Evolutionary conservation across 2,113 vertebrate genomes (phyloP), one percentile per base, ranked within the genome.

Genomic region (Cryptotis parvus): DNA sequence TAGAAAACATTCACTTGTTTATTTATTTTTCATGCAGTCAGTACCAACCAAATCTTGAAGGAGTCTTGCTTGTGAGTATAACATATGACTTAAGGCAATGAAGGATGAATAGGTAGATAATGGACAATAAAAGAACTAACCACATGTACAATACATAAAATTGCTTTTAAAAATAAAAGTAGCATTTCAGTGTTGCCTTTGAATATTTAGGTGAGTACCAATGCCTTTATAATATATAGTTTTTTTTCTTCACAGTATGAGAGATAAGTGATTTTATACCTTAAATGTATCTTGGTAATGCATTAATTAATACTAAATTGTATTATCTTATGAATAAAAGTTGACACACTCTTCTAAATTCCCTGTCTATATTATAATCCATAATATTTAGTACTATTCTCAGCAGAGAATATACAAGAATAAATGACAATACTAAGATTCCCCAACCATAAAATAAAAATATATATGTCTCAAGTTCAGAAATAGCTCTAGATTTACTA

Each of bases 381-480:
- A 93, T 20, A 69, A 27, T 52, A 35, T 26, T 84, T 58, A 84
- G 20, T 35, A 52, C 22, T 81, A 85, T 31, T 78, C 58, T 55
- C 52, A 49, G 70, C 26, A 75, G n/a, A 9, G 24, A 11, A 52
- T 65, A 69, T 76, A 22, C 65, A 82, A 65, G 70, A 88, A 49
- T 61, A 80, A 83, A 87, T 65, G 24, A 86, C 5, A 92, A 37
- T 31, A 81, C 70, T 68, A 91, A 91, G 22, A 76, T 79, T 82
- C 7, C 70, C 37, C 52, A 91, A 43, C 37, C 75, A 43, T 29
- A 92, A 96, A 93, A 66, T 16, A 63, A 9, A 90, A 90, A 69
- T 73, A 93, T 9, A 88, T 74, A 92, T 68, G 11, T 18, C n/a
- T 33, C 33, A 86, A 72, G 8, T 31, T 84, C 84, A 81, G 87